Evolutionary conservation across 2,797 vertebrate genomes (phyloP).

Genomic region (Microctenopoma stevenorrisi): DNA sequence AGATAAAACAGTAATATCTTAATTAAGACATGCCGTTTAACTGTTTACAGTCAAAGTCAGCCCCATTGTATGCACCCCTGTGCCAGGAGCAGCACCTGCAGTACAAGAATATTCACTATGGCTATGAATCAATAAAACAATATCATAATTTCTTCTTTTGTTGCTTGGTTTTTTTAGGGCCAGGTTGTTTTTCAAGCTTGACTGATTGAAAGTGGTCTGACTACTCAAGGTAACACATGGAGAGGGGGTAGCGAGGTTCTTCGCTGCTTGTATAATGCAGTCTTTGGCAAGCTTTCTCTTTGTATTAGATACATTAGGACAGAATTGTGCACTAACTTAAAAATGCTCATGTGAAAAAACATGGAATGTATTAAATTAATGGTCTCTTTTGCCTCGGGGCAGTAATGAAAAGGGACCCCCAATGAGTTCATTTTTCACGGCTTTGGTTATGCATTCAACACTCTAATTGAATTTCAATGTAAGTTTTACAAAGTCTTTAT

Average conservation of each 20-base stretch:
- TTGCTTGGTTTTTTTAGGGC: slow-evolving; percentile 74
- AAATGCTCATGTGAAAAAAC: slow-evolving; percentile 86
- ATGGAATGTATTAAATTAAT: slow-evolving; percentile 88
- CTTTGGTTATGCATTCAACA: slow-evolving; percentile 88
- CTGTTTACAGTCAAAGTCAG: slow-evolving; percentile 66
- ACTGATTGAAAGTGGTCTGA: slow-evolving; percentile 83
- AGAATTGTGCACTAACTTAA: slow-evolving; percentile 84
- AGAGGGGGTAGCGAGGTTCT: slow-evolving; percentile 54
- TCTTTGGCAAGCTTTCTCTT: slow-evolving; percentile 81
- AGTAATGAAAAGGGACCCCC: slow-evolving; percentile 84
- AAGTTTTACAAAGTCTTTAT: slow-evolving; percentile 88
- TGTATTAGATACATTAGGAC: slow-evolving; percentile 84
- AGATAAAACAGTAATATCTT: slow-evolving; percentile 81
- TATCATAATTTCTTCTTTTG: slow-evolving; percentile 82
- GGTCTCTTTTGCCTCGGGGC: slow-evolving; percentile 86
- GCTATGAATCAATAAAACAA: slow-evolving; percentile 81
- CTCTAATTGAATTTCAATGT: slow-evolving; percentile 89
- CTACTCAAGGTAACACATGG: slow-evolving; percentile 82
- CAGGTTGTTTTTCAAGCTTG: slow-evolving; percentile 82
- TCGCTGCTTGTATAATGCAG: slow-evolving; percentile 80
- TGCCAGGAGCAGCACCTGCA: slow-evolving; percentile 62
- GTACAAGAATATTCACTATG: slow-evolving; percentile 64
- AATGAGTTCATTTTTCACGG: slow-evolving; percentile 87
- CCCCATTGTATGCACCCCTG: slow-evolving; percentile 30
- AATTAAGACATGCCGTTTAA: slow-evolving; percentile 81